phyloP scores from a whole-genome alignment of 2,113 vertebrate genomes.

The Nothobranchius kuhntae region DNA sequence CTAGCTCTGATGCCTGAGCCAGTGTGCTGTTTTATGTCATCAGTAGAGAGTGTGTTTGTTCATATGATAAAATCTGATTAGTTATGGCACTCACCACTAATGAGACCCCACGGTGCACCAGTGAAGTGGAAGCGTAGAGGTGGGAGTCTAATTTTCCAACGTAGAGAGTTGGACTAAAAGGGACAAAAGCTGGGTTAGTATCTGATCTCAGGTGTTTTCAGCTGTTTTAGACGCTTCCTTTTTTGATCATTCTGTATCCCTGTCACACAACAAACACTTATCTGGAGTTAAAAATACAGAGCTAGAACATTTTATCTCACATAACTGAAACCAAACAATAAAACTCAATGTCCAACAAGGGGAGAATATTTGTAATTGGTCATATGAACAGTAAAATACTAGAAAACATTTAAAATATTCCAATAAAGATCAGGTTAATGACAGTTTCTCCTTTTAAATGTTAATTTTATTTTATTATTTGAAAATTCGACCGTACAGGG shows the following conservation, averaged over 20 bases:
- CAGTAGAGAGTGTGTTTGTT: neutral
- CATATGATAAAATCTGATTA: neutral
- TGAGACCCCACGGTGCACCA: slow-evolving; percentile 88
- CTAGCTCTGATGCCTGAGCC: neutral
- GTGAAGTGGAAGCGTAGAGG: slow-evolving; percentile 90
- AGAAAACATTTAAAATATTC: neutral
- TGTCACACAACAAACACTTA: too few species aligned
- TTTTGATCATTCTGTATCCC: neutral
- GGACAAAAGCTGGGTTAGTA: slow-evolving; percentile 8
- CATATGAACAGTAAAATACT: neutral
- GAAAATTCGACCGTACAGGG: neutral
- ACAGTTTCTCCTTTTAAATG: neutral
- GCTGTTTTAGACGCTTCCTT: neutral
- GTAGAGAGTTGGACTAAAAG: slow-evolving; percentile 87
- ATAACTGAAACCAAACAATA: too few species aligned
- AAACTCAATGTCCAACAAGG: too few species aligned
- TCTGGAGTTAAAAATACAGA: too few species aligned
- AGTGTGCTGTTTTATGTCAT: neutral
- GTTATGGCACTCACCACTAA: slow-evolving; percentile 80
- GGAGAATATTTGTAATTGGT: neutral
- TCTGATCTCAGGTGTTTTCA: too few species aligned
- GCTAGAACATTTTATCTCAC: too few species aligned
- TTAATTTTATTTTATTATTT: neutral
- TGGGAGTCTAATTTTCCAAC: slow-evolving; percentile 88
- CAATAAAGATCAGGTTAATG: neutral